phyloP scores from a whole-genome alignment of 2,888 invertebrate genomes.

The Arctia plantaginis region DNA sequence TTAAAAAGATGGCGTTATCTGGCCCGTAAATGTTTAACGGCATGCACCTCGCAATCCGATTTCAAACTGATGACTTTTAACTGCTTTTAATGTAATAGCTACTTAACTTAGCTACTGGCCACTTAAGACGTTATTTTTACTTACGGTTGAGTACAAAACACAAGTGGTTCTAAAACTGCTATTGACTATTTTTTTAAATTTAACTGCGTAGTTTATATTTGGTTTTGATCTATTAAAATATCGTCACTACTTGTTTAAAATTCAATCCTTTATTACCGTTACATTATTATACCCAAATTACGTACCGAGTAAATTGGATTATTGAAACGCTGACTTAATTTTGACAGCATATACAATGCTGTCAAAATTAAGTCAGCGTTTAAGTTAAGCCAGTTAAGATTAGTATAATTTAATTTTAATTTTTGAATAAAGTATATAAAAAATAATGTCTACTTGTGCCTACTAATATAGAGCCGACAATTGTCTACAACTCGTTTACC shows the following conservation, averaged over 20 bases:
- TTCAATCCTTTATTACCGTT: neutral
- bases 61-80: conserved; percentile 83
- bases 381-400: no score
- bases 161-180: conserved; percentile 27
- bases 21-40: conserved; percentile 82
- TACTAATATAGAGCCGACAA: neutral
- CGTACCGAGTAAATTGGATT: neutral
- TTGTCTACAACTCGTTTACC: neutral
- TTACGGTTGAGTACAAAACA: conserved; percentile 34
- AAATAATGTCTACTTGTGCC: no score
- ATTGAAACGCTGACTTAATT: no score
- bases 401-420: no score
- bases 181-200: conserved; percentile 8
- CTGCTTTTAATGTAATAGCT: conserved; percentile 78
- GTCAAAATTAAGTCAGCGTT: no score
- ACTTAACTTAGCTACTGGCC: conserved; percentile 71
- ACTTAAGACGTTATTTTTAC: conserved; percentile 68
- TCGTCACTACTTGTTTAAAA: neutral
- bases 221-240: neutral
- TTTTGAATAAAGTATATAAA: no score
- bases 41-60: conserved; percentile 73
- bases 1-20: conserved; percentile 82
- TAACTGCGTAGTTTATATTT: conserved; percentile 10
- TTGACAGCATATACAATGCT: no score
- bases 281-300: neutral